These are phyloP conservation scores for Oceanodroma leucorhoa DNA, from an alignment of 2,797 vertebrate species.

Conservation along the genomic window DNA sequence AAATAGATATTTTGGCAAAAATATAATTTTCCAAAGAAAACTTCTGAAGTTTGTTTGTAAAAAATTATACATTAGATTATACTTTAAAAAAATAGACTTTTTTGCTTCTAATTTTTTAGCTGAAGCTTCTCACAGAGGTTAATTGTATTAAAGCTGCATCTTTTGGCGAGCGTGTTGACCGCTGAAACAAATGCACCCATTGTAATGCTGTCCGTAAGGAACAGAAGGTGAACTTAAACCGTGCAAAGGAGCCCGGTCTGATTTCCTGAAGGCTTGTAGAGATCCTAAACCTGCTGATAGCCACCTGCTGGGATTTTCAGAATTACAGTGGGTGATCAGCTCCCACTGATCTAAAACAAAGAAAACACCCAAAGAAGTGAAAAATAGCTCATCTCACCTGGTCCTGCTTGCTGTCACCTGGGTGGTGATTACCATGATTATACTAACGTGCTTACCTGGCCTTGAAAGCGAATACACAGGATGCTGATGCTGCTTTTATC, in stretches of 20 bases:
- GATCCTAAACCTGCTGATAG: neutral
- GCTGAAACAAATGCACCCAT: neutral
- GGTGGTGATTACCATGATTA: neutral
- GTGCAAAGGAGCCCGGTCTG: neutral
- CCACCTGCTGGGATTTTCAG: neutral
- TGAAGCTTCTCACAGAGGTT: neutral
- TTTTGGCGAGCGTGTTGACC: neutral
- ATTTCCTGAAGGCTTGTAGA: neutral
- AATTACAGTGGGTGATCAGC: neutral
- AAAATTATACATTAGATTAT: neutral
- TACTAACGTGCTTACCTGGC: accelerated
- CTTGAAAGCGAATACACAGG: neutral
- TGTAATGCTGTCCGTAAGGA: neutral
- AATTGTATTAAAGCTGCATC: neutral
- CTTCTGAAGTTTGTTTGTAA: neutral
- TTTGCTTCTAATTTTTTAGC: neutral
- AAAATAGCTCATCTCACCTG: neutral
- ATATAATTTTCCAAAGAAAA: neutral
- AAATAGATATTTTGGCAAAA: neutral
- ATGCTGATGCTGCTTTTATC: neutral
- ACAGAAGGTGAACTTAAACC: neutral
- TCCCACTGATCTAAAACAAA: neutral
- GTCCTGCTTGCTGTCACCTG: neutral
- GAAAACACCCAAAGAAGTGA: neutral
- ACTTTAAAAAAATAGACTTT: neutral